Evolutionary conservation across 2,113 vertebrate genomes (phyloP).

Genomic region (Sapayoa aenigma): DNA sequence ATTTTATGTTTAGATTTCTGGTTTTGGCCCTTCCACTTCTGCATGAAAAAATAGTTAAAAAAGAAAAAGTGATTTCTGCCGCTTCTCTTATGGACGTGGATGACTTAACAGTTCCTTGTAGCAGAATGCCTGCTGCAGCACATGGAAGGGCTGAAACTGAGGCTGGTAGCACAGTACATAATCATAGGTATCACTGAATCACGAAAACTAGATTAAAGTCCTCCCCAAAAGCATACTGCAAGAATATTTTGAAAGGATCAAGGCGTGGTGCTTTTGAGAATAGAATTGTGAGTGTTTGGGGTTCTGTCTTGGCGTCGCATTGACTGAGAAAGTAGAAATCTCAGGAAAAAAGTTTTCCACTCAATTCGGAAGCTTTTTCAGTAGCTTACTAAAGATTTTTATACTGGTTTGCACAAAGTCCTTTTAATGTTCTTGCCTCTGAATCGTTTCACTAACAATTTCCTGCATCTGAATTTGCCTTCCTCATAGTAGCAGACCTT

Average conservation of each 20-base stretch:
- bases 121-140: neutral
- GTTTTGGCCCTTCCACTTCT: neutral
- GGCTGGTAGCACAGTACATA: neutral
- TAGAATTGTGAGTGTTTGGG: neutral
- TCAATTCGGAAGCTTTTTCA: neutral
- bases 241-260: neutral
- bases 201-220: neutral
- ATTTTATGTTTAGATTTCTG: constrained; percentile 20
- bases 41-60: neutral
- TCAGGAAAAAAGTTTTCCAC: neutral
- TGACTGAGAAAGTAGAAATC: neutral
- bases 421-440: neutral
- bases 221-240: neutral
- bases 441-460: neutral
- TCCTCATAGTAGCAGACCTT: neutral
- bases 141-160: neutral
- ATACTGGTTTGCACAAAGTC: neutral
- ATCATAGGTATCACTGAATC: neutral
- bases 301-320: neutral
- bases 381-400: neutral
- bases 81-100: neutral
- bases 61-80: neutral
- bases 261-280: neutral
- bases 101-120: neutral
- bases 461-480: neutral